Evolutionary conservation across 2,797 vertebrate genomes (phyloP).

Genomic region (Siniperca scherzeri): DNA sequence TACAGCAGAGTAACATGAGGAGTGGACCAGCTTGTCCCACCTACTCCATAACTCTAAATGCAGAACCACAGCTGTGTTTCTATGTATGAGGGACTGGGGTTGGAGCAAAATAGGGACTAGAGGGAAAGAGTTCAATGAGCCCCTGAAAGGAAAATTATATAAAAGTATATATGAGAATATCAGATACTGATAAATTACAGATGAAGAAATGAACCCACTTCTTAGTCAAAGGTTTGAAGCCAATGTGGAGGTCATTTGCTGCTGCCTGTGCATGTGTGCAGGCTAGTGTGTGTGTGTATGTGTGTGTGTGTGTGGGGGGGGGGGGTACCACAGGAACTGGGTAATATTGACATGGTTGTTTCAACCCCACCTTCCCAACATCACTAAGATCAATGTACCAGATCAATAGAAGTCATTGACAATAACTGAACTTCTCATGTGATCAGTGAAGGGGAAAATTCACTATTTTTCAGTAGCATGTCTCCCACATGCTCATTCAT

Average conservation of each 20-base stretch:
- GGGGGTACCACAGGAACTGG: constrained; percentile 73
- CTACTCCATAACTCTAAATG: constrained; percentile 77
- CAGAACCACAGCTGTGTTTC: constrained; percentile 77
- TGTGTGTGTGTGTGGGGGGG: constrained; percentile 40
- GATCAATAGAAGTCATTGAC: constrained; percentile 83
- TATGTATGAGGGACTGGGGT: constrained; percentile 24
- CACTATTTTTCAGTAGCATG: constrained; percentile 51
- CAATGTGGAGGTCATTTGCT: constrained; percentile 75
- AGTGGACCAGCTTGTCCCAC: constrained; percentile 59
- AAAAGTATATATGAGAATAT: neutral
- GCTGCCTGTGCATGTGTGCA: constrained; percentile 52
- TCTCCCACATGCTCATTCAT: constrained; percentile 41
- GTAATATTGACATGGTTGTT: constrained; percentile 80
- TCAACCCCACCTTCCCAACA: constrained; percentile 69
- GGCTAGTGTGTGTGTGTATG: neutral
- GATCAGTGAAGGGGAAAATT: constrained; percentile 78
- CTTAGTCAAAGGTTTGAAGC: constrained; percentile 61
- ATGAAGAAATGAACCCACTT: constrained; percentile 47
- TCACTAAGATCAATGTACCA: constrained; percentile 76
- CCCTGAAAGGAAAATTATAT: neutral
- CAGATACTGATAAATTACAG: constrained; percentile 42
- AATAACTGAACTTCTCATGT: constrained; percentile 82
- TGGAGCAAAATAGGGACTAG: constrained; percentile 14
- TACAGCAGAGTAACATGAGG: constrained; percentile 77
- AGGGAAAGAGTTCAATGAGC: constrained; percentile 5